Percentiles rank a stretch among this genome's conserved stretches.
These are phyloP conservation scores for Zosterops hypoxanthus DNA, from an alignment of 2,113 vertebrate genomes.

Conservation along the genomic window DNA sequence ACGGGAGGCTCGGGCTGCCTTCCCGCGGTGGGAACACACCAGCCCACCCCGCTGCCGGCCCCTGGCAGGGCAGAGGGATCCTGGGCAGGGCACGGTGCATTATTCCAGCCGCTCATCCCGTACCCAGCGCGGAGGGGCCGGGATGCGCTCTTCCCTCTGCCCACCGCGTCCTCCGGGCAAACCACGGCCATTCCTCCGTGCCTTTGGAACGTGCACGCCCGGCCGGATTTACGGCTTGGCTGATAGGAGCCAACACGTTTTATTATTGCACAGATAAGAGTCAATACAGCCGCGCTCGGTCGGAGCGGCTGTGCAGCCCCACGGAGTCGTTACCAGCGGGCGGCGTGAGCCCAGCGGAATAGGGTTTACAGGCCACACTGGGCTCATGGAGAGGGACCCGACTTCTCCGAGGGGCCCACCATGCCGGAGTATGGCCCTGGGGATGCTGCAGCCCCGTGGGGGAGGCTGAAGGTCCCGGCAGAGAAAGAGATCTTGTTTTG, in stretches of 20 bases:
- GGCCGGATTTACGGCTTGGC: background rate
- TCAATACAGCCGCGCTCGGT: background rate
- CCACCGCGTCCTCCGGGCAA: background rate
- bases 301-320: background rate
- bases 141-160: background rate
- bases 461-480: background rate
- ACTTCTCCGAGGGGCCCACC: background rate
- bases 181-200: background rate
- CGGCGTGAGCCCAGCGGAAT: background rate
- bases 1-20: background rate
- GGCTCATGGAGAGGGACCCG: background rate
- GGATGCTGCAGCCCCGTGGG: background rate
- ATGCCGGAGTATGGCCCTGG: background rate
- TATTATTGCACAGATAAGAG: background rate
- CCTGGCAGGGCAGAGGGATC: background rate
- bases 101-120: background rate
- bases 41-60: background rate
- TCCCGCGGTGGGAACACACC: background rate
- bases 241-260: background rate
- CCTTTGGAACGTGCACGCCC: background rate
- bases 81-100: accelerated
- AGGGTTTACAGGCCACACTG: background rate
- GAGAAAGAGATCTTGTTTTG: background rate
- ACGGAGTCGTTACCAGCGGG: background rate
- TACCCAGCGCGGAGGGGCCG: background rate